Base-by-base conservation (phyloP, 2,797 vertebrate species). In the Sciurus carolinensis region DNA sequence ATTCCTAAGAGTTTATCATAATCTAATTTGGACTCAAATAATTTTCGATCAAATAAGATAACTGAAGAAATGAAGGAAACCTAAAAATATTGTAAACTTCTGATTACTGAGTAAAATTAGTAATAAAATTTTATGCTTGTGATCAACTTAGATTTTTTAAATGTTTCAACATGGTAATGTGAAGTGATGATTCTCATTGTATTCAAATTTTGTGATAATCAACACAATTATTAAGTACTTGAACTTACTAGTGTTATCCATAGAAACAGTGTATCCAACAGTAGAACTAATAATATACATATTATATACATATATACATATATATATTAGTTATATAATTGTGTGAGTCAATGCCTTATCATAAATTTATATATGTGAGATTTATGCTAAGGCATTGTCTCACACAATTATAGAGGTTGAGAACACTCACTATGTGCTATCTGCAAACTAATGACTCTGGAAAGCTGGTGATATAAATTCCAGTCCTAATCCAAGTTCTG, bases 1-100 rank as follows among this genome's bases (percentile, higher is more conserved):
- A 83, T 14, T 1, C 4, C 26, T 54, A 91, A 72, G 36, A 77
- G 13, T 96, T 71, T 88, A 66, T 54, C 54, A 39, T 75, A 75
- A 76, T 64, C 64, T 20, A 88, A 81, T 79, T 76, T 87, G 44
- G 8, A 83, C 44, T 62, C 30, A 47, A 79, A 77, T 91, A 88
- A 3, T 79, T 84, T 79, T 50, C 12, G 15, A 88, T 30, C 82
- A 64, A 33, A n/a, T 64, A 91, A 71, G 30, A 64, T 77, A 71
- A 90, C 9, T n/a, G 85, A 83, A 82, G 18, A 81, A 85, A 69
- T 5, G 22, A 85, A 18, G 64, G n/a, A 84, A 44, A 84, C 3
- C 7, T 73, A 62, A 69, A 69, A 28, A 50, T 54, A n/a, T 26
- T 24, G 18, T 39, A 91, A 77, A 93, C 22, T 85, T 82, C 22